Conservation (phyloP, 2,797 vertebrate species). For the Enteromius fasciolatus region DNA sequence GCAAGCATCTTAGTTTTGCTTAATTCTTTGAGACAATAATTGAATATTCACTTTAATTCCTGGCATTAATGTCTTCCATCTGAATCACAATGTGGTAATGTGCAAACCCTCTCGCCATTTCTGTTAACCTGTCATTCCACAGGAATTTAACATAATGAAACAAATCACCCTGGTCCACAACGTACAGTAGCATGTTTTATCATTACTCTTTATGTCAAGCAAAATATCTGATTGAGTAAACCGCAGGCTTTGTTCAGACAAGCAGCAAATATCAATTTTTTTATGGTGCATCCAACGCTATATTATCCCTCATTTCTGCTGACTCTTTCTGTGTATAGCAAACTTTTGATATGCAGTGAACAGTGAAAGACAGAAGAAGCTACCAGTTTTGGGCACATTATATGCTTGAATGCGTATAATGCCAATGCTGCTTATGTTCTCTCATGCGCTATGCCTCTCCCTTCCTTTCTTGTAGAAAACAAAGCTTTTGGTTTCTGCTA, state of each 20-base stretch:
- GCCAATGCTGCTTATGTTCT: background rate
- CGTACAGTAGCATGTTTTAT: conserved; percentile 13
- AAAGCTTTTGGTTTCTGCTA: conserved; percentile 21
- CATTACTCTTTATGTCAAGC: conserved; percentile 10
- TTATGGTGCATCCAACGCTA: background rate
- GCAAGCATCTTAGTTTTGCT: too few relatives aligned
- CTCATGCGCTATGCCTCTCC: background rate
- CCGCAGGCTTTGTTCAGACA: background rate
- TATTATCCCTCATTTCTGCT: background rate
- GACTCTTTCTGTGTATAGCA: background rate
- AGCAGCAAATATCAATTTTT: background rate
- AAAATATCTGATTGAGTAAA: conserved; percentile 12
- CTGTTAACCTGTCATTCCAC: background rate
- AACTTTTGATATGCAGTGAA: background rate
- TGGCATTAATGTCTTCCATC: background rate
- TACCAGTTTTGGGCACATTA: background rate
- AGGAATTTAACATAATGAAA: conserved; percentile 16
- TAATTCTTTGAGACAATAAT: background rate
- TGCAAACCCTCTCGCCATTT: background rate
- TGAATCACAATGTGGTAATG: background rate
- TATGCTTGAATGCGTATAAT: background rate
- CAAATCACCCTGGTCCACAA: background rate
- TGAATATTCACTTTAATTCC: background rate
- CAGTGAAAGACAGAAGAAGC: conserved; percentile 4
- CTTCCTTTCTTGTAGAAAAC: conserved; percentile 26